These are phyloP conservation scores for Heliconius congener DNA, from an alignment of 1,140 invertebrate species.

Conservation along the genomic window DNA sequence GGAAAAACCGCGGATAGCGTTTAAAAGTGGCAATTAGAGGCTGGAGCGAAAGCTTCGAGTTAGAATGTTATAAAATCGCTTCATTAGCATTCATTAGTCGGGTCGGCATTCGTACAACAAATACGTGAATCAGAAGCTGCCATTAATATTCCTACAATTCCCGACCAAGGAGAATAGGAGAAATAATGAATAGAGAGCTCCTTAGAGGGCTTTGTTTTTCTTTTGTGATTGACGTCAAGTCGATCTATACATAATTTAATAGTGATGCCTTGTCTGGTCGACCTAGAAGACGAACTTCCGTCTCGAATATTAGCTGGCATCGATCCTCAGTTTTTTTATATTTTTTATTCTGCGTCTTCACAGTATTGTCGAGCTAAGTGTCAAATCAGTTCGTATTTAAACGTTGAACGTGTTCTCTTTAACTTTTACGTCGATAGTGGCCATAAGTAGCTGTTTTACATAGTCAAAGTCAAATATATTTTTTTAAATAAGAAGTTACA, in stretches of 20 bases:
- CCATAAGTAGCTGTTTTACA: too few relatives aligned
- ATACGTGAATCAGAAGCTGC: conserved; percentile 26
- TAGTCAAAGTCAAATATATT: too few relatives aligned
- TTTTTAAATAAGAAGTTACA: too few relatives aligned
- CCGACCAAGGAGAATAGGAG: background rate
- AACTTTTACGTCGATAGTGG: too few relatives aligned
- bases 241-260: conserved; percentile 3
- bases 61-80: conserved; percentile 27
- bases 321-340: background rate
- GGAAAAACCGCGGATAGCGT: conserved; percentile 8
- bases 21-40: conserved; percentile 21
- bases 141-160: conserved; percentile 28
- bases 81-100: conserved; percentile 35
- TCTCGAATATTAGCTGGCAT: background rate
- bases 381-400: too few relatives aligned
- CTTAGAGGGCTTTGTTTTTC: conserved; percentile 5
- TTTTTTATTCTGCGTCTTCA: background rate
- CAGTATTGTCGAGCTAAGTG: too few relatives aligned
- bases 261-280: background rate
- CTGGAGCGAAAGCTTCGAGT: conserved; percentile 19
- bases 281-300: background rate
- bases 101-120: conserved; percentile 24
- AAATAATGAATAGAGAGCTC: conserved; percentile 10
- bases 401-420: too few relatives aligned
- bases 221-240: conserved; percentile 8